Evolutionary conservation across 2,888 invertebrate genomes (phyloP).

Genomic region (Dasysyrphus albostriatus): DNA sequence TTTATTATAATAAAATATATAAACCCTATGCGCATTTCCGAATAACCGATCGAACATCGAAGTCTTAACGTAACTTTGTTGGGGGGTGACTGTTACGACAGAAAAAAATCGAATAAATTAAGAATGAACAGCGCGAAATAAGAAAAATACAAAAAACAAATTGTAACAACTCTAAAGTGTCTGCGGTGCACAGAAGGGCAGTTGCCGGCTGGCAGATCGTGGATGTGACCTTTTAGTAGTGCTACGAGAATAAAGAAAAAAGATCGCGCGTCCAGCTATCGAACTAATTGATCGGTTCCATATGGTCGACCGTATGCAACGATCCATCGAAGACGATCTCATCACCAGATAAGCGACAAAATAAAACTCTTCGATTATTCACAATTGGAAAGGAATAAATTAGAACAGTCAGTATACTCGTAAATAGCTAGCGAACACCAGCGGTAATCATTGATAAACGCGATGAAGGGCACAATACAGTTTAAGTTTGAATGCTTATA

Average conservation of each 20-base stretch:
- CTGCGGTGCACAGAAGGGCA: slow-evolving; percentile 46
- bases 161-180: slow-evolving; percentile 31
- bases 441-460: slow-evolving; percentile 32
- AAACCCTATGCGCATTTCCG: slow-evolving; percentile 15
- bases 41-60: slow-evolving; percentile 22
- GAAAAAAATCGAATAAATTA: slow-evolving; percentile 69
- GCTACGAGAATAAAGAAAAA: neutral
- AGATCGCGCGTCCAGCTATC: slow-evolving; percentile 73
- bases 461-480: slow-evolving; percentile 44
- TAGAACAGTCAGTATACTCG: slow-evolving; percentile 17
- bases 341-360: slow-evolving; percentile 74
- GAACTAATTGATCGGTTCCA: slow-evolving; percentile 84
- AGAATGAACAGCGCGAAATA: slow-evolving; percentile 40
- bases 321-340: slow-evolving; percentile 73
- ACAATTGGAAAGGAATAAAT: slow-evolving; percentile 59
- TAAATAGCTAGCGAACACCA: neutral
- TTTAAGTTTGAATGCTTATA: slow-evolving; percentile 33
- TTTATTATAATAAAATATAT: neutral
- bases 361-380: slow-evolving; percentile 73
- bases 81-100: slow-evolving; percentile 46
- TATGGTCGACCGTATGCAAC: slow-evolving; percentile 81
- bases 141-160: neutral
- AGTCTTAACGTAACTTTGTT: neutral
- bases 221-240: slow-evolving; percentile 47
- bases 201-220: slow-evolving; percentile 29